Base-by-base conservation (phyloP, 2,888 invertebrate species). In the Acrobasis repandana region DNA sequence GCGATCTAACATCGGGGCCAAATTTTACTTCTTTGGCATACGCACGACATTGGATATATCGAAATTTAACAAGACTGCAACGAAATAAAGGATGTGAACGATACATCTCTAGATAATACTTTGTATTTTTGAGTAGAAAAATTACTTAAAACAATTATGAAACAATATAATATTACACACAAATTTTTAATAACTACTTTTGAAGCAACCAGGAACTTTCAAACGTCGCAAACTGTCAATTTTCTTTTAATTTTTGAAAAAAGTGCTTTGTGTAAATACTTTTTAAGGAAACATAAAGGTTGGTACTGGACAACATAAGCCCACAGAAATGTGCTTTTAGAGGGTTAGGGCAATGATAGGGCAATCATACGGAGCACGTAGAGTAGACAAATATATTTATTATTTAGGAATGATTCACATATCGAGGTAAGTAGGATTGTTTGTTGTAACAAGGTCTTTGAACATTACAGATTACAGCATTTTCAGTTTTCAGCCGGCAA, bases 21-120 rank as follows among this genome's bases (percentile, higher is more conserved):
- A 99, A 99, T 79, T 96, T 95, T 6, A 99, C 96, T 87, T 99
- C 99, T 93, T 99, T 99, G 33, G 99, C 97, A 79, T 95, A 96
- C 60, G 65, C 65, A 50, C 80, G 78, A 58, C 64, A 51, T 11
- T 65, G 38, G 56, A 67, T 65, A 61, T 64, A 65, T 52, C 69
- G 70, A 6, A 54, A 65, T 61, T 67, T 67, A 28, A 65, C 66
- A n/a, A 65, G 43, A 52, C 65, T 56, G 60, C 56, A 61, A 46
- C 63, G 64, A 14, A 62, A 58, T 60, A 71, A 56, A 65, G 67
- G 63, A 36, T 65, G 65, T 49, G 77, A 60, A 56, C 78, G 76
- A 69, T 77, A 74, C 86, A 88, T 85, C 63, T 62, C 74, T 62
- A 61, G 38, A 43, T 0, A 43, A 2, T 14, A 43, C 14, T n/a